These are phyloP conservation scores for Acanthis flammea DNA, from an alignment of 2,797 vertebrate genomes.

Conservation along the genomic window DNA sequence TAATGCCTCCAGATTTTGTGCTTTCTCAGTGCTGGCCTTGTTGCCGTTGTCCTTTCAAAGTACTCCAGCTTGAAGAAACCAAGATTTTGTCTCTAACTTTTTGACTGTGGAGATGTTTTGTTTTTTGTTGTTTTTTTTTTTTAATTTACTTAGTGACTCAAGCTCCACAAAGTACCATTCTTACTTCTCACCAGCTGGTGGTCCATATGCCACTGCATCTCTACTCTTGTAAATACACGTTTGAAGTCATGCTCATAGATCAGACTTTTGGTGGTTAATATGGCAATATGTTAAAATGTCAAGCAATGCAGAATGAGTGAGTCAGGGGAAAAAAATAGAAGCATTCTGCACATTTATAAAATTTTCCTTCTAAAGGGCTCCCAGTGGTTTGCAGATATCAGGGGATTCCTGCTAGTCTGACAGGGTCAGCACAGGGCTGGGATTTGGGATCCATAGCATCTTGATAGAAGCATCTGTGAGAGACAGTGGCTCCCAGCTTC, in stretches of 20 bases:
- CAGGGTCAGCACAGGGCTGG: background rate
- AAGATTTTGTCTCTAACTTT: background rate
- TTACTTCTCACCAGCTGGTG: constrained; percentile 49
- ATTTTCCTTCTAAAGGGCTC: background rate
- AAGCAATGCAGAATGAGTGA: constrained; percentile 20
- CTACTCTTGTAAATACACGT: constrained; percentile 40
- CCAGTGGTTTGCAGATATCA: background rate
- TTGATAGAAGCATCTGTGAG: background rate
- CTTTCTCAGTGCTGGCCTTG: background rate
- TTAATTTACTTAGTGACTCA: constrained; percentile 19
- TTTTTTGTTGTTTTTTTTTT: background rate
- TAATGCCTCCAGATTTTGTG: background rate
- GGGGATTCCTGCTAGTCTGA: background rate
- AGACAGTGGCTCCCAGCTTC: background rate
- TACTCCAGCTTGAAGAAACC: background rate
- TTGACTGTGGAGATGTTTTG: background rate
- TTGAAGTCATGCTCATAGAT: constrained; percentile 36
- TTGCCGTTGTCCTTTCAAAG: background rate
- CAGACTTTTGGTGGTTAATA: constrained; percentile 54
- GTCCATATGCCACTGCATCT: constrained; percentile 25
- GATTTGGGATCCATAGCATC: background rate
- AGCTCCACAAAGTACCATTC: constrained; percentile 17
- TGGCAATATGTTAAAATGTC: constrained; percentile 56
- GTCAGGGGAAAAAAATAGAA: background rate
- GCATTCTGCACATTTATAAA: background rate